A percentile compares a stretch with the other conserved stretches of the same genome.
phyloP scores from a whole-genome alignment of 2,113 vertebrate species.

The Halichoeres trimaculatus region DNA sequence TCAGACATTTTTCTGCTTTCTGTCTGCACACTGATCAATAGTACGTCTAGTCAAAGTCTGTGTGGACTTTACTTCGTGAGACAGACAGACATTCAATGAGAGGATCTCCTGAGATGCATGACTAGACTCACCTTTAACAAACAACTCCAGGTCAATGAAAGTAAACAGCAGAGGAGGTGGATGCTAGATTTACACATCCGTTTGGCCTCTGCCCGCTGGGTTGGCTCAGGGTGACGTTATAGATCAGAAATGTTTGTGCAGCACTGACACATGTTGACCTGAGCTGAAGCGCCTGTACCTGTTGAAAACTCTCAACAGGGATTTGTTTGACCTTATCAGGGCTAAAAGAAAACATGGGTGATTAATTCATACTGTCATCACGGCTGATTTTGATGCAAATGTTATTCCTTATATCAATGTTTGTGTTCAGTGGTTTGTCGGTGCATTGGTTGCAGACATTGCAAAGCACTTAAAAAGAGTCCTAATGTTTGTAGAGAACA shows the following conservation, averaged over 20 bases:
- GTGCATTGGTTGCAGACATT: background rate
- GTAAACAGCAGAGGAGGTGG: slow-evolving; percentile 48
- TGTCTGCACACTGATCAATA: background rate
- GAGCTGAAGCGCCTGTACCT: background rate
- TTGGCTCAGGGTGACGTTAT: slow-evolving; percentile 37
- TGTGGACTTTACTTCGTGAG: background rate
- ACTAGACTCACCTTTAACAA: slow-evolving; percentile 63
- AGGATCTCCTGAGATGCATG: slow-evolving; percentile 29
- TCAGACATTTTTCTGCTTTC: background rate
- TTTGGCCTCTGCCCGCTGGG: slow-evolving; percentile 36
- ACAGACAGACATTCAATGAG: background rate
- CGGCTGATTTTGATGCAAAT: background rate
- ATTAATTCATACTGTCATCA: background rate
- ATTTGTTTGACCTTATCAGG: slow-evolving; percentile 15
- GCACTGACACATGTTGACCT: slow-evolving; percentile 12
- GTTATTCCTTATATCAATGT: background rate
- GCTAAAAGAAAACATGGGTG: background rate
- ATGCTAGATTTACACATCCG: slow-evolving; percentile 45
- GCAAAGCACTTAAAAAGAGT: background rate
- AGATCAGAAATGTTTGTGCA: slow-evolving; percentile 47
- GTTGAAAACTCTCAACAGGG: background rate
- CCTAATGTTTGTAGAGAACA: too few species aligned
- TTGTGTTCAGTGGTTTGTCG: background rate
- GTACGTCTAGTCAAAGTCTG: background rate
- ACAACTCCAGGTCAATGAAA: slow-evolving; percentile 44